These are phyloP conservation scores for Sthenelais limicola DNA, from an alignment of 2,888 invertebrate genomes.

Conservation along the genomic window DNA sequence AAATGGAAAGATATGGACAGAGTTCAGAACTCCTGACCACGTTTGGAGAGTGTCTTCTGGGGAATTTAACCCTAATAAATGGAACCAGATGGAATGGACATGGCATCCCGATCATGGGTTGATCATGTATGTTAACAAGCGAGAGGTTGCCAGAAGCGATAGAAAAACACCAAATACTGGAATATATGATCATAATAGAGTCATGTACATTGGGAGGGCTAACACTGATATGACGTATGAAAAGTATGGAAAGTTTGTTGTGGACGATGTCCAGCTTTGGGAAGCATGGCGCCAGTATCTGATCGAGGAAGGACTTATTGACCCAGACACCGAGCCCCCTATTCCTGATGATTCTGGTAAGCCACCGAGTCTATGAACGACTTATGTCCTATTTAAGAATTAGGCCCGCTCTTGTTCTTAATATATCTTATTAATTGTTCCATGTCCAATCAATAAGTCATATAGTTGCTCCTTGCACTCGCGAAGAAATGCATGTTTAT, in stretches of 20 bases:
- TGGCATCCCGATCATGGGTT: conserved; percentile 67
- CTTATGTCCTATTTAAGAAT: too few species aligned
- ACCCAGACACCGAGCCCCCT: conserved; percentile 31
- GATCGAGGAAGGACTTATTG: conserved; percentile 45
- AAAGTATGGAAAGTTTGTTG: conserved; percentile 54
- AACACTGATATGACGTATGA: conserved; percentile 54
- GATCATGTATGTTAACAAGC: conserved; percentile 60
- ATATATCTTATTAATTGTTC: too few species aligned
- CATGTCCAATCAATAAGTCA: too few species aligned
- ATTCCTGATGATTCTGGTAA: conserved; percentile 27
- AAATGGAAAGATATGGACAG: conserved; percentile 62
- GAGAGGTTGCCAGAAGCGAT: conserved; percentile 48
- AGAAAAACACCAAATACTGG: neutral
- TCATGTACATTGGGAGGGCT: conserved; percentile 60
- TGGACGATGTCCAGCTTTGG: conserved; percentile 64
- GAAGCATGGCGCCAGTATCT: conserved; percentile 56
- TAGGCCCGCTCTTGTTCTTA: too few species aligned
- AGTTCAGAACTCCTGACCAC: conserved; percentile 56
- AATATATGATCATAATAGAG: conserved; percentile 13
- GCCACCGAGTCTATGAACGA: neutral
- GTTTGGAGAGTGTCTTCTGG: conserved; percentile 57
- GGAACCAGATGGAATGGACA: conserved; percentile 66
- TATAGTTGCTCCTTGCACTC: too few species aligned
- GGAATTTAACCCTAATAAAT: conserved; percentile 53
- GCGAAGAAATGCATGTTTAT: too few species aligned